Conservation (phyloP, 2,113 vertebrate genomes). For the Neotragus pygmaeus region DNA sequence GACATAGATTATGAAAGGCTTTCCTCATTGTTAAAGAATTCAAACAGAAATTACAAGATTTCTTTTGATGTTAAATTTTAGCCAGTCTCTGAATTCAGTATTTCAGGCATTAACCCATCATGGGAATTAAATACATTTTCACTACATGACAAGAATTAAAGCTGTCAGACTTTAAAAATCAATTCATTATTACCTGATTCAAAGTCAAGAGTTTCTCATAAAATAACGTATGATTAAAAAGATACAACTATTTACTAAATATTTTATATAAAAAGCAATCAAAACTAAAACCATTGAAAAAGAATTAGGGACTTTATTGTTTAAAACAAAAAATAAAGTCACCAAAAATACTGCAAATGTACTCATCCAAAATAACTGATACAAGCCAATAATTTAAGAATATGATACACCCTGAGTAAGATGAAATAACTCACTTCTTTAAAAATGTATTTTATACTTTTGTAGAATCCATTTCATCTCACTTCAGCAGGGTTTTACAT, state of each 20-base stretch:
- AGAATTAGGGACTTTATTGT: neutral
- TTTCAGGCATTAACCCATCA: constrained; percentile 17
- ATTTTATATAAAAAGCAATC: neutral
- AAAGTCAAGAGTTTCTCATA: neutral
- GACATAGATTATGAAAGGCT: neutral
- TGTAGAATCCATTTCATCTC: neutral
- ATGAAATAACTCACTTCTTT: neutral
- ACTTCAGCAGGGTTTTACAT: neutral
- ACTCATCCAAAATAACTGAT: neutral
- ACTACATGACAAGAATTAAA: neutral
- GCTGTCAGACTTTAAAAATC: neutral
- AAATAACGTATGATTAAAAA: constrained; percentile 9
- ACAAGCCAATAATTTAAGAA: neutral
- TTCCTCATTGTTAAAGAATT: neutral
- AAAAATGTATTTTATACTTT: neutral
- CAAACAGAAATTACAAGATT: neutral
- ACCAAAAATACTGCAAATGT: neutral
- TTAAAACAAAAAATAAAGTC: neutral
- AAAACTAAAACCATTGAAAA: neutral
- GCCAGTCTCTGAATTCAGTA: neutral
- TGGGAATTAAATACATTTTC: constrained; percentile 16
- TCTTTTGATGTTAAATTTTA: constrained; percentile 7
- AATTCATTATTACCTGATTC: constrained; percentile 1
- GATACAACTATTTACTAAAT: neutral
- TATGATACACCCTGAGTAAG: neutral